Evolutionary conservation across 1,140 invertebrate genomes (phyloP).

Genomic region (Brachionus koreanus): DNA sequence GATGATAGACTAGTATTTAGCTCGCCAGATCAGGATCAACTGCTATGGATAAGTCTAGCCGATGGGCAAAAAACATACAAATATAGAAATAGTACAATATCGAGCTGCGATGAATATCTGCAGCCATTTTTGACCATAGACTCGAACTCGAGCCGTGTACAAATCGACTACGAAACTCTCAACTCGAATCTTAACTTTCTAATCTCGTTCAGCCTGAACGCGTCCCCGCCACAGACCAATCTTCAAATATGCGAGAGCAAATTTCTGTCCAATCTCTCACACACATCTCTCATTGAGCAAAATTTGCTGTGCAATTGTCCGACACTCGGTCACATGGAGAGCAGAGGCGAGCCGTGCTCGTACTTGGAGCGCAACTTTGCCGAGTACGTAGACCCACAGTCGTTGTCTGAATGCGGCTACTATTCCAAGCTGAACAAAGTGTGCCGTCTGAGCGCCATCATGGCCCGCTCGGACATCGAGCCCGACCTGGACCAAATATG

Average conservation of each 20-base stretch:
- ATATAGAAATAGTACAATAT: not conserved
- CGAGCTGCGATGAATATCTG: not conserved
- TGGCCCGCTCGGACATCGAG: not conserved
- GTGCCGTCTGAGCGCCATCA: not conserved
- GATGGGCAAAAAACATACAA: not conserved
- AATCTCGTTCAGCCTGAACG: not conserved
- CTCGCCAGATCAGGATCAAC: not conserved
- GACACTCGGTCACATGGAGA: too few species aligned
- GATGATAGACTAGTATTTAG: not conserved
- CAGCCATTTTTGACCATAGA: not conserved
- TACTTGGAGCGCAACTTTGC: not conserved
- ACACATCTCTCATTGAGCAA: not conserved
- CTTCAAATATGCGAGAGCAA: not conserved
- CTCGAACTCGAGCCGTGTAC: not conserved
- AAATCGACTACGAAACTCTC: not conserved
- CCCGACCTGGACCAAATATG: conserved; percentile 5
- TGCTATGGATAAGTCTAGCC: not conserved
- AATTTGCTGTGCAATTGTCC: not conserved
- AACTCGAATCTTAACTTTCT: not conserved
- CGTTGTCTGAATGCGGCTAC: not conserved
- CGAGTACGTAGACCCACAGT: not conserved
- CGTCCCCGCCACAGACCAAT: not conserved
- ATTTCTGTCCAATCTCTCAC: not conserved
- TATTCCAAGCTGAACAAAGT: not conserved
- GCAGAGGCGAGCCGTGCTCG: not conserved